A percentile compares a stretch with the other conserved stretches of the same genome.
Conservation (phyloP, 2,797 vertebrate genomes). For the Astyanax mexicanus region DNA sequence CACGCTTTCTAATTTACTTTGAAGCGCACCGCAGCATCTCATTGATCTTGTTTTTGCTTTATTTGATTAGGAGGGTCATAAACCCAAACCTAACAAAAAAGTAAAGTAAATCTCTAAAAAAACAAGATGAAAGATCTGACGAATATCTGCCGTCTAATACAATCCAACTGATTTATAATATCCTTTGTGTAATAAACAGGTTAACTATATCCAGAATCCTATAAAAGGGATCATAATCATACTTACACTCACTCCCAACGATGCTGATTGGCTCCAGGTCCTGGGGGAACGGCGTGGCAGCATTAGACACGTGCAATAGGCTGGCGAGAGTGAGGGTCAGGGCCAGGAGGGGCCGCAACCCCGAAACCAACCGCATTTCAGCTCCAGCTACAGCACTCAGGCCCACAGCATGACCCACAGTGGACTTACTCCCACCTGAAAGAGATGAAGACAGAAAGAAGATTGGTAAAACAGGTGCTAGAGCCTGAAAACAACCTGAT, state of each 20-base stretch:
- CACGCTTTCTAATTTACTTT: slow-evolving; percentile 30
- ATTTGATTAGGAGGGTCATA: slow-evolving; percentile 7
- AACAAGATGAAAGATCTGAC: neutral
- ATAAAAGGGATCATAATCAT: neutral
- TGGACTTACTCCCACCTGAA: slow-evolving; percentile 66
- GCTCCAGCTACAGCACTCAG: slow-evolving; percentile 69
- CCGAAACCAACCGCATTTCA: slow-evolving; percentile 78
- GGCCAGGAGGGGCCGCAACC: slow-evolving; percentile 70
- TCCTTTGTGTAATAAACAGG: neutral
- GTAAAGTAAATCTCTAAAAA: neutral
- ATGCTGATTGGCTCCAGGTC: slow-evolving; percentile 82
- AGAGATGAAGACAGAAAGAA: slow-evolving; percentile 40
- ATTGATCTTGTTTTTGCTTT: slow-evolving; percentile 28
- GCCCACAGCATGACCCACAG: slow-evolving; percentile 77
- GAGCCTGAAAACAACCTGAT: neutral
- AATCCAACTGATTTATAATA: neutral
- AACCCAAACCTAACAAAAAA: slow-evolving; percentile 25
- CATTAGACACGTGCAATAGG: slow-evolving; percentile 69
- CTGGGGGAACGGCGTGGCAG: slow-evolving; percentile 79
- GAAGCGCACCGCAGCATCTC: slow-evolving; percentile 3
- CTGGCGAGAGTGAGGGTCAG: slow-evolving; percentile 70
- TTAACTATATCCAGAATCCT: slow-evolving; percentile 6
- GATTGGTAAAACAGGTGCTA: neutral
- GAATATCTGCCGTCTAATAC: slow-evolving; percentile 12
- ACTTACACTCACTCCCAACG: slow-evolving; percentile 79